Percentiles rank a stretch among this genome's conserved stretches.
phyloP scores from a whole-genome alignment of 2,888 invertebrate genomes.

The Didymodactylos carnosus region DNA sequence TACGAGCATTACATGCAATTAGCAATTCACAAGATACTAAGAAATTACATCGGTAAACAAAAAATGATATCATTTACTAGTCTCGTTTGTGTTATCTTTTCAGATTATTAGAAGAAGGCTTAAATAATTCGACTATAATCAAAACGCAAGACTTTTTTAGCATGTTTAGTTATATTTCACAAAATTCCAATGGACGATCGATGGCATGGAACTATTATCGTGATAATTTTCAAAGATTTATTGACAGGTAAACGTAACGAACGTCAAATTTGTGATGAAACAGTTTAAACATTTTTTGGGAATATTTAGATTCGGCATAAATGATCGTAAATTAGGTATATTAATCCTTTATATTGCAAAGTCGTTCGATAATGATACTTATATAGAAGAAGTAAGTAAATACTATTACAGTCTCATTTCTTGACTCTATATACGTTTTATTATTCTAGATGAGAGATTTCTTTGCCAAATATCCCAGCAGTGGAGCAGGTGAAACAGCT shows the following conservation, averaged over 20 bases:
- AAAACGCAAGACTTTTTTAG: neutral
- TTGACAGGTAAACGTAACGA: neutral
- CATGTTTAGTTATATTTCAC: neutral
- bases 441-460: neutral
- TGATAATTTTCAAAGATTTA: neutral
- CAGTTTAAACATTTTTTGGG: no score
- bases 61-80: neutral
- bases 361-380: neutral
- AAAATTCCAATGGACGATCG: neutral
- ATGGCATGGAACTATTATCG: neutral
- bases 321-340: neutral
- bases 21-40: neutral
- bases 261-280: no score
- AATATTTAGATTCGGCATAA: neutral
- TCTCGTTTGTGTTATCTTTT: neutral
- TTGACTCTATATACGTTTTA: no score
- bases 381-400: neutral
- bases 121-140: neutral
- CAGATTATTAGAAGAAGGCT: neutral
- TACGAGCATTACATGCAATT: conserved; percentile 2
- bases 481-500: neutral
- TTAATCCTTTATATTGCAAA: neutral
- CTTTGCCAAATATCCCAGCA: neutral
- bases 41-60: neutral
- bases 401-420: no score